Conservation (phyloP, 2,113 vertebrate species). For the Poeciliopsis occidentalis region DNA sequence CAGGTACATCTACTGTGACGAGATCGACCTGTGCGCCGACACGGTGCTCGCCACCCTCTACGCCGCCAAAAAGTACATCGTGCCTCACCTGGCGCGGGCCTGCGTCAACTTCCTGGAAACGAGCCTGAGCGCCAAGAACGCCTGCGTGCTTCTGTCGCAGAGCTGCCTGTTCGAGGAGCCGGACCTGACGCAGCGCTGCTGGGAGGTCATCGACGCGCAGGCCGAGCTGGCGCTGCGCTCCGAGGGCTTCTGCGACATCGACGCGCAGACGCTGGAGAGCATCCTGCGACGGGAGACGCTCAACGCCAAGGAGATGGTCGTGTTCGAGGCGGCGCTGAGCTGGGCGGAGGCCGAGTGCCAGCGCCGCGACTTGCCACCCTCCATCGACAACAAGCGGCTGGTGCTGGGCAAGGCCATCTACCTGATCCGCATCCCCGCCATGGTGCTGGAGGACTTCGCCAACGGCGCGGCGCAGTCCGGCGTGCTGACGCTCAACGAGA, state of each 20-base stretch:
- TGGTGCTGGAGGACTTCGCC: constrained; percentile 95
- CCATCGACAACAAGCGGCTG: constrained; percentile 92
- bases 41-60: constrained; percentile 97
- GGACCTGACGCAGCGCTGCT: constrained; percentile 95
- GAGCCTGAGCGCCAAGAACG: constrained; percentile 96
- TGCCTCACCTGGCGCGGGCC: constrained; percentile 94
- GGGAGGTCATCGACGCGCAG: constrained; percentile 98
- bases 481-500: constrained; percentile 93
- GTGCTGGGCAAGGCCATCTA: constrained; percentile 95
- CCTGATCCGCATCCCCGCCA: constrained; percentile 93
- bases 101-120: constrained; percentile 98
- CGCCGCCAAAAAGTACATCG: constrained; percentile 98
- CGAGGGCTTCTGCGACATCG: constrained; percentile 97
- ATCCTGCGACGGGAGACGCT: constrained; percentile 95
- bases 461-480: constrained; percentile 95
- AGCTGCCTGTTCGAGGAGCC: constrained; percentile 98
- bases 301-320: constrained; percentile 96
- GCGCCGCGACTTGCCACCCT: constrained; percentile 84
- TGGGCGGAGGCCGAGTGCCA: constrained; percentile 98
- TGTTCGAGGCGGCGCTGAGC: constrained; percentile 92
- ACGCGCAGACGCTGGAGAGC: constrained; percentile 92
- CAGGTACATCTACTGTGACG: constrained; percentile 98
- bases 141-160: constrained; percentile 96
- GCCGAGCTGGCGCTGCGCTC: constrained; percentile 95
- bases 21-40: constrained; percentile 96